Conservation (phyloP, 2,113 vertebrate genomes). For the Emberiza fucata region DNA sequence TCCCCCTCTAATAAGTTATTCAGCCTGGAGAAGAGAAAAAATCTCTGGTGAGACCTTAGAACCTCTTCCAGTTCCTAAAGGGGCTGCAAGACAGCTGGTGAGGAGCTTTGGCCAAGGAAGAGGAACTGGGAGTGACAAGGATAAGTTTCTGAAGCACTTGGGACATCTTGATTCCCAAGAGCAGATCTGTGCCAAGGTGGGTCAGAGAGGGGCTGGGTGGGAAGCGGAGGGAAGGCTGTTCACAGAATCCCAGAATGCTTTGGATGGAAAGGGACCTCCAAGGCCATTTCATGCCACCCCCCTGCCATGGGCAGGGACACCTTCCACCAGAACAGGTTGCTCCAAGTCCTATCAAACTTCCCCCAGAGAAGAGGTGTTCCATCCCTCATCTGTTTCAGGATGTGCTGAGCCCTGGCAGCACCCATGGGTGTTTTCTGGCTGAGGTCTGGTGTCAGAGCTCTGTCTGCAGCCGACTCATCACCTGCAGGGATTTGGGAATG, state of each 20-base stretch:
- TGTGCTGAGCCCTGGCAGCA: neutral
- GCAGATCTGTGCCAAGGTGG: rapidly evolving
- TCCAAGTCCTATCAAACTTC: neutral
- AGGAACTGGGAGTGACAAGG: neutral
- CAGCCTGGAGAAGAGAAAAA: neutral
- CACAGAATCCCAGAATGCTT: neutral
- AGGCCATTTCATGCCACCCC: neutral
- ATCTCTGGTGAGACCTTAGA: neutral
- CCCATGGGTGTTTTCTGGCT: neutral
- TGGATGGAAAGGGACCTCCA: neutral
- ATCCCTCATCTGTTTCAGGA: neutral
- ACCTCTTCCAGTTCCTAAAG: neutral
- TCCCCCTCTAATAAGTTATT: neutral
- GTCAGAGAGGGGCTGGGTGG: neutral
- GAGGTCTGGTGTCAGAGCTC: neutral
- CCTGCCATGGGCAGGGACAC: neutral
- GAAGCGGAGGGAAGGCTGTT: neutral
- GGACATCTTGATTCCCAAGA: neutral
- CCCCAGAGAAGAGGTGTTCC: neutral
- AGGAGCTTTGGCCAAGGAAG: neutral
- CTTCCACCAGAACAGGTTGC: neutral
- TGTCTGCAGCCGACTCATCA: rapidly evolving
- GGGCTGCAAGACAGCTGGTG: neutral
- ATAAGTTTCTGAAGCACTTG: neutral
- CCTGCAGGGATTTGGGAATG: neutral